Conservation (phyloP, 2,113 vertebrate genomes). For the Eretmodus cyanostictus region DNA sequence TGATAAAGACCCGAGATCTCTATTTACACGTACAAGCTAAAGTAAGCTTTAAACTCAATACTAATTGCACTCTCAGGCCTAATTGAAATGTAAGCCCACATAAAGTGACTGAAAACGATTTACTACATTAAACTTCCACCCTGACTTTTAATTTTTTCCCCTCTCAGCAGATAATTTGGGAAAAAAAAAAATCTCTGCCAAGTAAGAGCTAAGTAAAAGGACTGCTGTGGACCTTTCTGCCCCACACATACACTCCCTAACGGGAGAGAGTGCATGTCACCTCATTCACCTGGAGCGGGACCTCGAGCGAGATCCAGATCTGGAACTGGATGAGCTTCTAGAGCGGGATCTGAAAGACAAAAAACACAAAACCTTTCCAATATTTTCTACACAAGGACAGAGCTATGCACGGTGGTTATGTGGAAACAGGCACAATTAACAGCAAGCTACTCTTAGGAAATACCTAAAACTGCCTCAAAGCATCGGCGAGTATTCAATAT, state of each 20-base stretch:
- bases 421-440: not conserved
- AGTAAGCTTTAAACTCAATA: not conserved
- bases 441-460: not conserved
- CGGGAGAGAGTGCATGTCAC: conserved; percentile 85
- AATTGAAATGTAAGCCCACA: not conserved
- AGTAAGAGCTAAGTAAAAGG: conserved; percentile 20
- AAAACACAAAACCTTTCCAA: conserved; percentile 63
- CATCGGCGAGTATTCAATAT: not conserved
- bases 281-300: conserved; percentile 99
- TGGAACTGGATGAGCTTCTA: conserved; percentile 95
- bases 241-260: conserved; percentile 75
- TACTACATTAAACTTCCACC: not conserved
- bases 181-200: not conserved
- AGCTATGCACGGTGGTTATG: not conserved
- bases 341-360: conserved; percentile 92
- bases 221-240: conserved; percentile 20
- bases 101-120: not conserved
- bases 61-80: not conserved
- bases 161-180: not conserved
- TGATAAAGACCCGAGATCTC: conserved; percentile 30
- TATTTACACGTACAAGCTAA: not conserved
- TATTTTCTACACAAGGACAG: conserved; percentile 34
- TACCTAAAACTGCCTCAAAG: not conserved
- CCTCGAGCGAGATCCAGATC: conserved; percentile 94
- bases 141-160: not conserved